Evolutionary conservation across 2,113 vertebrate species (phyloP).

Genomic region (Tamias sibiricus): DNA sequence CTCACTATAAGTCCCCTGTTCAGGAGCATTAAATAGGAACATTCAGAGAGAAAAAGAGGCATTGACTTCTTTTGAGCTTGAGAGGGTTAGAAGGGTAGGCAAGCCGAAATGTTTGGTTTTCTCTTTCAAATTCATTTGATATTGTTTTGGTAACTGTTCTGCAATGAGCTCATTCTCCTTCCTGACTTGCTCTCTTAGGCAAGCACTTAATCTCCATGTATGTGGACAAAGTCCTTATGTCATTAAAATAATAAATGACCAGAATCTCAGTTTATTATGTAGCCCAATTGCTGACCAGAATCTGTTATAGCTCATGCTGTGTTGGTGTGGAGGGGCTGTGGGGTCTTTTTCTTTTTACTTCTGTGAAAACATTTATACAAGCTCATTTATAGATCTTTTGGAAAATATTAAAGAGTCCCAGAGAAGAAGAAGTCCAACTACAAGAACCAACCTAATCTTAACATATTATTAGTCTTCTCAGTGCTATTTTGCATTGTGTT

Average conservation of each 20-base stretch:
- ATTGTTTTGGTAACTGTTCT: neutral
- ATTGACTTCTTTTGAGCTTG: neutral
- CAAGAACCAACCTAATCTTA: neutral
- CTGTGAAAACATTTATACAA: neutral
- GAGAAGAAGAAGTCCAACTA: neutral
- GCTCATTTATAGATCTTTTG: neutral
- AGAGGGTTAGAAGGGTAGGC: neutral
- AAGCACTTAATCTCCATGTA: neutral
- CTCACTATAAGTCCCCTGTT: accelerated
- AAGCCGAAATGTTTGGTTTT: neutral
- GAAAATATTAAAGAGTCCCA: neutral
- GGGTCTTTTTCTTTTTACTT: neutral
- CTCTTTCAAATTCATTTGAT: neutral
- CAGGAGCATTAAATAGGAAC: accelerated
- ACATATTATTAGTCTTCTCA: neutral
- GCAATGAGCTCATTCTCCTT: neutral
- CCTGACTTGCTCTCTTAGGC: neutral
- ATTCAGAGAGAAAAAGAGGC: neutral
- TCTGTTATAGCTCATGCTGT: neutral
- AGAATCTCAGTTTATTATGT: neutral
- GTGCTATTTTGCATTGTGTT: neutral
- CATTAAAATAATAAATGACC: neutral
- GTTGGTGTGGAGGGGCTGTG: neutral
- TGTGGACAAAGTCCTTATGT: neutral
- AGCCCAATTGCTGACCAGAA: accelerated